phyloP scores from a whole-genome alignment of 2,888 invertebrate species.

The Eupithecia dodoneata region DNA sequence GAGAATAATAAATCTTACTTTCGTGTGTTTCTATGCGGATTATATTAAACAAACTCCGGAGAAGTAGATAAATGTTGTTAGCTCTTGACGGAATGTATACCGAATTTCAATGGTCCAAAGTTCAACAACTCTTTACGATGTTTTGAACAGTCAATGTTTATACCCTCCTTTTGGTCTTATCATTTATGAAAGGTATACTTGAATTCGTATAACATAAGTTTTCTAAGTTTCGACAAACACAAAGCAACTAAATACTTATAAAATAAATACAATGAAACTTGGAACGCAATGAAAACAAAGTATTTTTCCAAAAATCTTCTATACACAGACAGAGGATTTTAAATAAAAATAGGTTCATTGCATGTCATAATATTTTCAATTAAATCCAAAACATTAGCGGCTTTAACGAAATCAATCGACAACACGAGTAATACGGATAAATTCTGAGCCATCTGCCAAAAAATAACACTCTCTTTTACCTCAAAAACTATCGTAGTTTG shows the following conservation, averaged over 20 bases:
- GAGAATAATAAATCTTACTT: slow-evolving; percentile 71
- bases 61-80: slow-evolving; percentile 49
- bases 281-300: not conserved
- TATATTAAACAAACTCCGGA: slow-evolving; percentile 47
- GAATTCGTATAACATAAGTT: too few relatives aligned
- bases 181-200: not conserved
- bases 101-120: slow-evolving; percentile 27
- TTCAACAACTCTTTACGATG: not conserved
- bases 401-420: not conserved
- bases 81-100: slow-evolving; percentile 43
- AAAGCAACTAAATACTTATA: too few relatives aligned
- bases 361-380: not conserved
- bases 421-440: not conserved
- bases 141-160: not conserved
- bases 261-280: not conserved
- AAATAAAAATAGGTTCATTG: not conserved
- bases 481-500: too few relatives aligned
- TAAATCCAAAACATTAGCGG: not conserved
- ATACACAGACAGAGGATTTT: not conserved
- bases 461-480: slow-evolving; percentile 19
- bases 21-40: slow-evolving; percentile 53
- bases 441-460: not conserved
- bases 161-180: not conserved
- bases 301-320: not conserved
- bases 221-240: too few relatives aligned